These are phyloP conservation scores for Apis cerana DNA, from an alignment of 1,140 invertebrate genomes.

Conservation along the genomic window DNA sequence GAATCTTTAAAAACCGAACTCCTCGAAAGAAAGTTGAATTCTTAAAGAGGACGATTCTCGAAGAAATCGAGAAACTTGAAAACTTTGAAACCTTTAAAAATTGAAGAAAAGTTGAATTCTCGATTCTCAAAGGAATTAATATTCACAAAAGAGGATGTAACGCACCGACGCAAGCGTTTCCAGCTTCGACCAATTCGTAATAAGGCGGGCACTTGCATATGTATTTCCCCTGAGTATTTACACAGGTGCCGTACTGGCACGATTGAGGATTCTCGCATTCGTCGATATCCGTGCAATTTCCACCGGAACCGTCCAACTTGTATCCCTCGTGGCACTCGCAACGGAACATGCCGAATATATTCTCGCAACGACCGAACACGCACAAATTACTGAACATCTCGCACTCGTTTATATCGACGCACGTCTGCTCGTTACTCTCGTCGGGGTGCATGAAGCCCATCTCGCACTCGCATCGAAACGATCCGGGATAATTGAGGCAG, in stretches of 20 bases:
- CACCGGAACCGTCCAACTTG: conserved; percentile 88
- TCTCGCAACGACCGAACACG: conserved; percentile 92
- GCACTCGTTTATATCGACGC: conserved; percentile 96
- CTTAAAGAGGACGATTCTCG: no score
- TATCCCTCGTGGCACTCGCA: conserved; percentile 93
- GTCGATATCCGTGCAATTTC: conserved; percentile 91
- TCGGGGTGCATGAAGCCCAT: conserved; percentile 91
- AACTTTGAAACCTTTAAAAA: no score
- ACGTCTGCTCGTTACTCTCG: conserved; percentile 86
- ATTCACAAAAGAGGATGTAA: neutral
- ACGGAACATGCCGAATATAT: conserved; percentile 93
- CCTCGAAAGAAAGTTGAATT: no score
- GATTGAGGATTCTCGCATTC: conserved; percentile 89
- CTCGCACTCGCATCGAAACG: conserved; percentile 92
- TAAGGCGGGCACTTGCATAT: conserved; percentile 90
- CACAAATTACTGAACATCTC: conserved; percentile 93
- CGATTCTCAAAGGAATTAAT: no score
- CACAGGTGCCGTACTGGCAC: conserved; percentile 90
- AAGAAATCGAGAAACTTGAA: no score
- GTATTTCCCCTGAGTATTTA: conserved; percentile 91
- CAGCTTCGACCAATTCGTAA: conserved; percentile 84
- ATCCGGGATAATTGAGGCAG: conserved; percentile 92
- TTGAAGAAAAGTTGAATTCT: no score
- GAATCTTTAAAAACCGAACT: no score
- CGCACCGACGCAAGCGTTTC: conserved; percentile 88